Conservation (phyloP, 2,797 vertebrate genomes). For the Danio aesculapii region DNA sequence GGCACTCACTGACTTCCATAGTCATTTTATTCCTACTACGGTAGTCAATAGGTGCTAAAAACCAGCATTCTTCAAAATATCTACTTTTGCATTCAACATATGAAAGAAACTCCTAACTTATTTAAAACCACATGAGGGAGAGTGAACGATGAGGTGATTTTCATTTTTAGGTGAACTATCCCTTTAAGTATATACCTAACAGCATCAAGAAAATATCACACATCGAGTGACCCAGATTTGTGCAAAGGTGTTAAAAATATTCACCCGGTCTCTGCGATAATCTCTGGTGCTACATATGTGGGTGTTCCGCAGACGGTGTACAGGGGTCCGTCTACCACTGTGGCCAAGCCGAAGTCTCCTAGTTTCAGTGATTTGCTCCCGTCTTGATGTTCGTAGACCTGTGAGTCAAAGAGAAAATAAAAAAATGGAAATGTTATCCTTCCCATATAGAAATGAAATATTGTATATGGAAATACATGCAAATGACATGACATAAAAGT, state of each 20-base stretch:
- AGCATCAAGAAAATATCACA: not conserved
- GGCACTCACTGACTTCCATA: too few relatives aligned
- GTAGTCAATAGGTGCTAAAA: too few relatives aligned
- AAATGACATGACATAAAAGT: too few relatives aligned
- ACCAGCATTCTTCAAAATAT: too few relatives aligned
- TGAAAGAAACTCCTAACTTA: too few relatives aligned
- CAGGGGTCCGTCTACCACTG: constrained; percentile 93
- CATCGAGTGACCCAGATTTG: not conserved
- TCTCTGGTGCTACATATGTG: constrained; percentile 98
- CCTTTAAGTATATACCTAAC: not conserved
- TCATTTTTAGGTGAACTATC: too few relatives aligned
- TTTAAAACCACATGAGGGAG: too few relatives aligned
- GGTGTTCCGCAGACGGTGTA: constrained; percentile 98
- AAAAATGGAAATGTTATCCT: not conserved
- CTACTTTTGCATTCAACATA: too few relatives aligned
- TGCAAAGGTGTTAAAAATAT: constrained; percentile 32
- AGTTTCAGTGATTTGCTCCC: constrained; percentile 96
- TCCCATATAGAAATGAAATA: too few relatives aligned
- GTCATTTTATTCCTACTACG: too few relatives aligned
- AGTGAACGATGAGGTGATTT: too few relatives aligned
- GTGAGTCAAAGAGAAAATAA: not conserved
- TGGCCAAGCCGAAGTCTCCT: constrained; percentile 96
- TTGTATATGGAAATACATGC: too few relatives aligned
- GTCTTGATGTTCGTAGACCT: constrained; percentile 98
- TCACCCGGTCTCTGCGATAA: constrained; percentile 97